Evolutionary conservation across 2,888 invertebrate genomes (phyloP), one percentile per base, ranked within the genome.

Genomic region (Phyto melanocephala): DNA sequence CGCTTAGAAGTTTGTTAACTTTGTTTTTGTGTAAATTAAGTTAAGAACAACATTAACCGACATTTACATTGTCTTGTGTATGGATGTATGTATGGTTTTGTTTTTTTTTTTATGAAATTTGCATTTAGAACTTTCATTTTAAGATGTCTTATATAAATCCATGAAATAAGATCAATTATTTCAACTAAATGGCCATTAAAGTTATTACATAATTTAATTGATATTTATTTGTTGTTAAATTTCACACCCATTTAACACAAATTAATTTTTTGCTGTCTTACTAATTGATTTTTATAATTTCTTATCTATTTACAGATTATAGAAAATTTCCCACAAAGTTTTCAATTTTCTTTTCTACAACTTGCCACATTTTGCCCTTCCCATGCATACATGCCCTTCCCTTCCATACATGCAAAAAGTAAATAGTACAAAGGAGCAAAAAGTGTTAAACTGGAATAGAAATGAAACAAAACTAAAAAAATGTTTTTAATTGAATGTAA

Each of bases 401-500:
- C n/a, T 74, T n/a, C 24, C 22, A 20, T 28, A 7, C n/a, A 37
- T n/a, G n/a, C n/a, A n/a, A n/a, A 60, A 8, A 67, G 13, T n/a
- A 22, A 47, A 47, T n/a, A n/a, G n/a, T 4, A 24, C 37, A 50
- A 37, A 50, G 10, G 0, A 37, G n/a, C 1, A 33, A 15, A 54
- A 54, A 54, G 10, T 11, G 42, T 45, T 17, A 47, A 35, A 47
- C 17, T 11, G 28, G 45, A 42, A 74, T 45, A 42, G 17, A n/a
- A n/a, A 65, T 15, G 17, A 70, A n/a, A 67, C 15, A 42, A 50
- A 65, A 37, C 68, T 28, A 45, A 70, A 52, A 67, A 71, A 67
- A 77, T 77, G 81, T 62, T 62, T 56, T 81, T 70, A 81, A 74
- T 70, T 74, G 63, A 78, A 78, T 65, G 81, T 81, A 58, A 81